Evolutionary conservation across 2,888 invertebrate genomes (phyloP), one percentile per base, ranked within the genome.

Genomic region (Pherbina coryleti): DNA sequence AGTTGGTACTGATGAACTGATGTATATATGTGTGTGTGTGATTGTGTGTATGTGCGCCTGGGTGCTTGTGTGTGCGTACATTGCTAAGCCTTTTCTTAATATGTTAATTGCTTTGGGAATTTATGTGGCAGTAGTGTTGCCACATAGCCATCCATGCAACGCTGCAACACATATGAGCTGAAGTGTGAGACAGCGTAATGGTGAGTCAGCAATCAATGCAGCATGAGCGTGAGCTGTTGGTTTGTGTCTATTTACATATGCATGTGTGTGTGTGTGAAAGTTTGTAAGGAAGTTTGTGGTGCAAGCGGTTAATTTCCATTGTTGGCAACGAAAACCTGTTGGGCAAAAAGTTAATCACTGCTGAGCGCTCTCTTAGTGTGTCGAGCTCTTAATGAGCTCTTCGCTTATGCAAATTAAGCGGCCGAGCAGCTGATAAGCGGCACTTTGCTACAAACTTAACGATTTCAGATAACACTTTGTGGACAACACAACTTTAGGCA

Each of bases 41-140:
- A 25, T 22, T 34, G n/a, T n/a, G n/a, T 14, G 66, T 34, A 14
- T 34, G 66, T 66, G 31, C 3, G 66, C 8, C 14, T 66, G 37
- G 34, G 66, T 31, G 57, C 57, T 9, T 8, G n/a, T 57, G n/a
- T 57, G 57, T 57, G 25, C 57, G 57, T 25, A 19, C 57, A 25
- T 37, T 80, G 81, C 73, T 82, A 81, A 84, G 83, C 81, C 81
- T 81, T 76, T 83, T 81, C 83, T 83, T 85, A 84, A 84, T 82
- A 83, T 84, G 85, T 82, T 84, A 84, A 85, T 84, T 81, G 66
- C 69, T 83, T 82, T 80, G 78, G 75, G 79, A 82, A 83, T 82
- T 83, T 83, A 81, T 80, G 80, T 81, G 82, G 34, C 22, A 72
- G 71, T 19, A 72, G 71, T 19, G 57, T 57, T 72, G 57, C 57